Base-by-base conservation (phyloP, 2,797 vertebrate species). In the Crocodylus rhombifer region DNA sequence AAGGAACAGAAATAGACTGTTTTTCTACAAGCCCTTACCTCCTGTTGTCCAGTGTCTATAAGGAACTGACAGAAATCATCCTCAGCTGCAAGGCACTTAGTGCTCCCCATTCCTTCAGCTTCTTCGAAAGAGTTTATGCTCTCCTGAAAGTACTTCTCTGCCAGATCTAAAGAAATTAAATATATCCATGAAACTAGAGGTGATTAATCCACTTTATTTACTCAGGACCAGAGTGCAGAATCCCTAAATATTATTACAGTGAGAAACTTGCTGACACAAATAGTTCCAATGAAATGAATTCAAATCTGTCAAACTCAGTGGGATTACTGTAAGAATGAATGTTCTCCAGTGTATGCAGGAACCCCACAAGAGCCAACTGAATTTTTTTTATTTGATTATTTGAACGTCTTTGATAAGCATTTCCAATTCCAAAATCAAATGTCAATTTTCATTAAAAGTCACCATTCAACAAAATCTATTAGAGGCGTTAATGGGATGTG, bases 11-110 rank as follows among this genome's bases (percentile, higher is more conserved):
- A 25, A 42, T 4, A 14, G 25, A 5, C 10, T 18, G 28, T 13
- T 67, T 64, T 77, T 64, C 57, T 62, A 73, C 36, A 14, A 11
- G 63, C 76, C 76, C 56, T 90, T 65, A 98, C 97, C 95, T 97
- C 94, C 88, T 98, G 95, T 58, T 98, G 94, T 83, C 97, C 98
- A 56, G 69, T 96, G 90, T 90, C 87, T 84, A 98, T 97, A 28
- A 98, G 97, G 90, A 98, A 98, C 75, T 89, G 97, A 94, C 98
- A 98, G 94, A 97, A 98, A 93, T 98, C 97, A 76, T 98, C 98
- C 93, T 98, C 98, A 79, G 94, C 97, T 3, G 94, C 36, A 56
- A 98, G 97, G 63, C 97, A 97, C 57, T 91, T 95, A 80, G 97
- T 92, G 94, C 96, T 97, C 63, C 92, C 93, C 14, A 51, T 76